These are phyloP conservation scores for Ptyas mucosa DNA, from an alignment of 2,113 vertebrate genomes.

Conservation along the genomic window DNA sequence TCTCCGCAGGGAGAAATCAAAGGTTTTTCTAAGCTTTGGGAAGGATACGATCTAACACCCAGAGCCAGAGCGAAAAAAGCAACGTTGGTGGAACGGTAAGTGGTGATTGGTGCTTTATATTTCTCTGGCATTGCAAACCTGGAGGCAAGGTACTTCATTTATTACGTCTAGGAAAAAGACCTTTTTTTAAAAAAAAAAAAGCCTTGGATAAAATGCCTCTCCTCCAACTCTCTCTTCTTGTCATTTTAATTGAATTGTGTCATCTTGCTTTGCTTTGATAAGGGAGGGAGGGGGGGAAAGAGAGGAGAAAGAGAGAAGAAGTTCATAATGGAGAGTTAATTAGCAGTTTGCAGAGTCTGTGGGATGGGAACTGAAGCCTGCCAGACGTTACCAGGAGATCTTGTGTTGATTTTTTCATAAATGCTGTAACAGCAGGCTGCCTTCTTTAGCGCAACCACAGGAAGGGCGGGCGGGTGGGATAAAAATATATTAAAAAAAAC, in stretches of 20 bases:
- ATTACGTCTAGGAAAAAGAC: not conserved
- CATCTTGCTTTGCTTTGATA: slow-evolving; percentile 35
- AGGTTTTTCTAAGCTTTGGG: not conserved
- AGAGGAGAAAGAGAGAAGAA: not conserved
- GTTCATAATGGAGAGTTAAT: slow-evolving; percentile 41
- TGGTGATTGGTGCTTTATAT: rapidly evolving
- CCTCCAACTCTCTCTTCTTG: slow-evolving; percentile 33
- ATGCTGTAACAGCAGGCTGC: not conserved
- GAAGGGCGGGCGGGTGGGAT: not conserved
- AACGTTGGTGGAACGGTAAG: rapidly evolving
- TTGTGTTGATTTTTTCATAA: not conserved
- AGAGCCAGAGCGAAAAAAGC: not conserved
- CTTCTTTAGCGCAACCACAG: not conserved
- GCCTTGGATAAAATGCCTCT: not conserved
- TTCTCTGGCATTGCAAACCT: not conserved
- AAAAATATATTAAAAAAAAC: not conserved
- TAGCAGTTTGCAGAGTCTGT: slow-evolving; percentile 32
- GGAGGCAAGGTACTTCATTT: not conserved
- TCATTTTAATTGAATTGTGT: slow-evolving; percentile 51
- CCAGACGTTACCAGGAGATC: slow-evolving; percentile 1
- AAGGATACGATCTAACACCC: rapidly evolving
- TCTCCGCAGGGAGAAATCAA: not conserved
- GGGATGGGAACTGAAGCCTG: not conserved
- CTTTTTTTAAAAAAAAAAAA: not conserved
- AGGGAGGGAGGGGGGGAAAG: not conserved